Conservation (phyloP, 1,140 invertebrate species). For the Anastrepha obliqua region DNA sequence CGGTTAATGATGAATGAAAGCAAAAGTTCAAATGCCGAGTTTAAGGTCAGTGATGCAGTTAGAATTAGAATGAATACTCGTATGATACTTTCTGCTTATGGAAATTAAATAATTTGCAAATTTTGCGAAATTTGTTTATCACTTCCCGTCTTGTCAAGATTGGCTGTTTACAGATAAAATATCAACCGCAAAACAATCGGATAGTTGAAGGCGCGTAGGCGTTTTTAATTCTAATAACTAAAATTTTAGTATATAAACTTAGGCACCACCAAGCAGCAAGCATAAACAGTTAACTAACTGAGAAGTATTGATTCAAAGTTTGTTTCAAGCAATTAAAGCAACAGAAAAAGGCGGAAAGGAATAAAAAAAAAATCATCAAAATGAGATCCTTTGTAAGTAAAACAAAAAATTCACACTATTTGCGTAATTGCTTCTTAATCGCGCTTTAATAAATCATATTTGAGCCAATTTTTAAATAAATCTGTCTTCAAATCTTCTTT, state of each 20-base stretch:
- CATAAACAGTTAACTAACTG: constrained; percentile 25
- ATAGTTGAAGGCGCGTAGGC: not conserved
- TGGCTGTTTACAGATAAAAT: not conserved
- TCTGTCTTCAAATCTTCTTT: not conserved
- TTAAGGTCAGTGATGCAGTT: constrained; percentile 32
- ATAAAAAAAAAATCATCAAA: not conserved
- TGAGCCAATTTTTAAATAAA: too few species aligned
- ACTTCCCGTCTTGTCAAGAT: constrained; percentile 47
- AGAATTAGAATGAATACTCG: constrained; percentile 11
- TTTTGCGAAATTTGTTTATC: not conserved
- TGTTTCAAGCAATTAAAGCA: not conserved
- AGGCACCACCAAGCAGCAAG: not conserved
- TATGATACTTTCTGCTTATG: constrained; percentile 12
- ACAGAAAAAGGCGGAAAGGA: not conserved
- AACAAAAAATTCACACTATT: not conserved
- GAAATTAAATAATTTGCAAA: constrained; percentile 5
- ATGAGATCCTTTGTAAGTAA: constrained; percentile 49
- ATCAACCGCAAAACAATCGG: not conserved
- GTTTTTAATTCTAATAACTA: constrained; percentile 1
- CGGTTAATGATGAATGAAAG: not conserved
- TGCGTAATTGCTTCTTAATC: not conserved
- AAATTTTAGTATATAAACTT: constrained; percentile 50
- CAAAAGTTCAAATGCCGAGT: constrained; percentile 11
- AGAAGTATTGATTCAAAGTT: not conserved
- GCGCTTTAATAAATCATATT: too few species aligned